Percentiles rank a stretch among this genome's conserved stretches.
Conservation (phyloP, 2,113 vertebrate genomes). For the Syngnathus typhle region DNA sequence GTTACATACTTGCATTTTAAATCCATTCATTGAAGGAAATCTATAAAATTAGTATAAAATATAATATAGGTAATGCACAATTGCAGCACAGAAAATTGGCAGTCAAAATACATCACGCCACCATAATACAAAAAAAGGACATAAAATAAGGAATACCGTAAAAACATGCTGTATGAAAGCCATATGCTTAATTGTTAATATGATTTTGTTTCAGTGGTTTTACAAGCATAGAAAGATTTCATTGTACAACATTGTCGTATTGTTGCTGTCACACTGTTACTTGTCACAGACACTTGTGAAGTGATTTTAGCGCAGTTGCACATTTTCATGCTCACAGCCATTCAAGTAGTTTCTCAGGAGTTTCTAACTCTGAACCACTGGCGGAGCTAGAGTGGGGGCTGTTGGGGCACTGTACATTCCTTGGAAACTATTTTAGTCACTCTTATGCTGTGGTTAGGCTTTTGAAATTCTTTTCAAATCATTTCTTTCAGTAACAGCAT, state of each 20-base stretch:
- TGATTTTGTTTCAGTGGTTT: too few relatives aligned
- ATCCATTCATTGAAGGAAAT: neutral
- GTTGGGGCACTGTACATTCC: neutral
- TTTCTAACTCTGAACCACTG: neutral
- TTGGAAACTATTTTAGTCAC: too few relatives aligned
- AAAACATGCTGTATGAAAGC: too few relatives aligned
- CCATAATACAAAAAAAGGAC: neutral
- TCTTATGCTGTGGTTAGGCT: too few relatives aligned
- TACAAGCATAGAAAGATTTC: too few relatives aligned
- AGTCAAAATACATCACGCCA: constrained; percentile 3
- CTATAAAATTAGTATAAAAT: constrained; percentile 2
- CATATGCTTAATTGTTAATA: too few relatives aligned
- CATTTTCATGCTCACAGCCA: neutral
- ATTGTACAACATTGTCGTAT: neutral
- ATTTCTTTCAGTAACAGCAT: too few relatives aligned
- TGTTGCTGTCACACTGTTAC: constrained; percentile 4
- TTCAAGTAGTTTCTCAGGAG: neutral
- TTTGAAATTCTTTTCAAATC: too few relatives aligned
- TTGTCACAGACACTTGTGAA: neutral
- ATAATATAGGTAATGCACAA: constrained; percentile 15
- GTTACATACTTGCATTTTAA: neutral
- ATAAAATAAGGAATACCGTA: too few relatives aligned
- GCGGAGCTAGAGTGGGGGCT: too few relatives aligned
- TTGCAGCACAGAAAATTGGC: constrained; percentile 39
- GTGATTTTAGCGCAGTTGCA: neutral